phyloP scores from a whole-genome alignment of 2,888 invertebrate species.

The Penaeus monodon region DNA sequence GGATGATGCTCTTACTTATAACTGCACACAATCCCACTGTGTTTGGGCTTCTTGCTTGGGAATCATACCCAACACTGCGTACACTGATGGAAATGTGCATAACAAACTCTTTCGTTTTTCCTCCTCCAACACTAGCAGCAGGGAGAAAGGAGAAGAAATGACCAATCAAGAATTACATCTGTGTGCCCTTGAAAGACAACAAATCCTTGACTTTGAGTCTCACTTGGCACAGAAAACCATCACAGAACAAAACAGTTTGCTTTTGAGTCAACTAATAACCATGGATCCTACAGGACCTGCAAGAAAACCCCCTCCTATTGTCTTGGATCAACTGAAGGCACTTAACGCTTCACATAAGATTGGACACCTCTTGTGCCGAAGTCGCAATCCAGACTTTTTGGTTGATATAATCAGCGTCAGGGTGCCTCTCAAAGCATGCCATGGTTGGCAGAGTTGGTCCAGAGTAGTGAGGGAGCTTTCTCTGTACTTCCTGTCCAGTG shows the following conservation, averaged over 20 bases:
- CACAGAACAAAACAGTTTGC: constrained; percentile 88
- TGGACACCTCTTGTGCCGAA: constrained; percentile 89
- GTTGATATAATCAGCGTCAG: constrained; percentile 87
- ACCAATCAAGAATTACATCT: constrained; percentile 79
- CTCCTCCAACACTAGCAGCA: constrained; percentile 78
- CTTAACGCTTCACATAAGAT: constrained; percentile 84
- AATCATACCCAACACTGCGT: constrained; percentile 89
- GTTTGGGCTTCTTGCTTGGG: constrained; percentile 89
- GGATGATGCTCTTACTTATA: constrained; percentile 86
- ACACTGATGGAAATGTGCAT: constrained; percentile 96
- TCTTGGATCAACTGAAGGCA: constrained; percentile 84
- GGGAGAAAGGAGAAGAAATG: constrained; percentile 75
- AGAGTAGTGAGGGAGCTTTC: constrained; percentile 88
- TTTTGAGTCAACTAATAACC: constrained; percentile 81
- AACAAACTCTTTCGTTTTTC: constrained; percentile 82
- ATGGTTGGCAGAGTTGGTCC: constrained; percentile 94
- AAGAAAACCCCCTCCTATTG: constrained; percentile 81
- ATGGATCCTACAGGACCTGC: constrained; percentile 88
- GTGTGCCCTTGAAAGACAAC: constrained; percentile 80
- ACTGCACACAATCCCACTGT: constrained; percentile 92
- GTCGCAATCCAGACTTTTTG: constrained; percentile 90
- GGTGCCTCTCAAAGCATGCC: constrained; percentile 92
- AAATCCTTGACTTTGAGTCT: constrained; percentile 88
- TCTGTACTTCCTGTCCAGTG: constrained; percentile 90
- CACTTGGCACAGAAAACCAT: constrained; percentile 90